Evolutionary conservation across 2,113 vertebrate species (phyloP).

Genomic region (Pongo abelii): DNA sequence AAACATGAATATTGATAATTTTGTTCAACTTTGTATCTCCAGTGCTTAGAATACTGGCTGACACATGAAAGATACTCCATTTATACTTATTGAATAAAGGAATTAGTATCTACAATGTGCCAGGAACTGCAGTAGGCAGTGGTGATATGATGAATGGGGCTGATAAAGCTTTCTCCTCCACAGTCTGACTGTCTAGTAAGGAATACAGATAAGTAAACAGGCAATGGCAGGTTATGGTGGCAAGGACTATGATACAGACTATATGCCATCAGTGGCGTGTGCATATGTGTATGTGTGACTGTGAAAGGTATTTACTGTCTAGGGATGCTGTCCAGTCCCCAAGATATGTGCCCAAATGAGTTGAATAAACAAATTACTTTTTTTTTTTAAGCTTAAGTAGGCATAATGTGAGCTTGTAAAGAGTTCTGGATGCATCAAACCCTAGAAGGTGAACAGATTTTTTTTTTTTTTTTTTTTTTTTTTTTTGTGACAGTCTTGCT

Average conservation of each 20-base stretch:
- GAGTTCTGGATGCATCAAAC: background rate
- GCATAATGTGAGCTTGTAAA: background rate
- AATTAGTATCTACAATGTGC: background rate
- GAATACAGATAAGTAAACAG: background rate
- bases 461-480: background rate
- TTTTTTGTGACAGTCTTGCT: no score
- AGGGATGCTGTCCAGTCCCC: background rate
- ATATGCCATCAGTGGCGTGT: rapidly evolving
- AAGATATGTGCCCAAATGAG: background rate
- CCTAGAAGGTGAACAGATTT: background rate
- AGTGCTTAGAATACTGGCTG: background rate
- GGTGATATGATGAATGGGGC: background rate
- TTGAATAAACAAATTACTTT: background rate
- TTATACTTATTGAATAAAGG: background rate
- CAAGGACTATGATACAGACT: background rate
- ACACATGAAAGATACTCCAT: background rate
- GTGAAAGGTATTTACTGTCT: background rate
- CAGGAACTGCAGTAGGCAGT: background rate
- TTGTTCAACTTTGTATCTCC: background rate
- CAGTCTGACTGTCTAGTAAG: background rate
- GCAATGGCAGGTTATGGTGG: background rate
- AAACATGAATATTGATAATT: background rate
- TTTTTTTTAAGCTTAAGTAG: background rate
- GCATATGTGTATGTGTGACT: background rate
- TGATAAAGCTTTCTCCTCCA: background rate